Conservation (phyloP, 2,797 vertebrate genomes). For the Gastrophryne carolinensis region DNA sequence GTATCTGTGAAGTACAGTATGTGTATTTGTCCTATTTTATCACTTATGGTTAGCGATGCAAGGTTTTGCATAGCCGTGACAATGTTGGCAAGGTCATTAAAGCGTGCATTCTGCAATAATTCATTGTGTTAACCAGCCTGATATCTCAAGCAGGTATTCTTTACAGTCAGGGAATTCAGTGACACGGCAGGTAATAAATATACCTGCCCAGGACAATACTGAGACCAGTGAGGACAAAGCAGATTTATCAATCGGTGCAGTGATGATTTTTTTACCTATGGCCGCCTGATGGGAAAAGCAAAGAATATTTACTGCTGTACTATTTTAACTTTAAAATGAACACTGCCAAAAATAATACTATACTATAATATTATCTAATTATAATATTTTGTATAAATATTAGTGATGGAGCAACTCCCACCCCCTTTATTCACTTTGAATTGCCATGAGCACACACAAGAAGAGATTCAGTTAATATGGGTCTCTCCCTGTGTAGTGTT, state of each 20-base stretch:
- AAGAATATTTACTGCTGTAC: no score
- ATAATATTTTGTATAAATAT: no score
- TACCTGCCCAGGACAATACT: constrained; percentile 41
- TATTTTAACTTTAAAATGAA: no score
- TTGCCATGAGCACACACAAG: no score
- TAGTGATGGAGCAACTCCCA: no score
- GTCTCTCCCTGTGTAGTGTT: no score
- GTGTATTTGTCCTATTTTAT: constrained; percentile 21
- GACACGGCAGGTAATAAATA: constrained; percentile 40
- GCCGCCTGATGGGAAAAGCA: neutral
- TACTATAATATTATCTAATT: no score
- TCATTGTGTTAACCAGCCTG: constrained; percentile 39
- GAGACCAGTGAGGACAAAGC: constrained; percentile 45
- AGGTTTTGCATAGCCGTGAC: constrained; percentile 43
- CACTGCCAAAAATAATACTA: no score
- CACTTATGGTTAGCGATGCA: constrained; percentile 21
- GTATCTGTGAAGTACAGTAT: constrained; percentile 25
- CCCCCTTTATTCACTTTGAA: no score
- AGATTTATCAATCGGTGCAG: constrained; percentile 39
- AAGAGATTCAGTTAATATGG: no score
- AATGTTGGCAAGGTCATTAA: constrained; percentile 49
- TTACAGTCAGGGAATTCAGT: constrained; percentile 29
- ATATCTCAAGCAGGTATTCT: constrained; percentile 33
- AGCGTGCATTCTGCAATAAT: constrained; percentile 44
- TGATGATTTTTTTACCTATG: constrained; percentile 24